Percentiles rank a stretch among this genome's conserved stretches.
These are phyloP conservation scores for Pantherophis vulpinus DNA, from an alignment of 2,797 vertebrate species.

Conservation along the genomic window DNA sequence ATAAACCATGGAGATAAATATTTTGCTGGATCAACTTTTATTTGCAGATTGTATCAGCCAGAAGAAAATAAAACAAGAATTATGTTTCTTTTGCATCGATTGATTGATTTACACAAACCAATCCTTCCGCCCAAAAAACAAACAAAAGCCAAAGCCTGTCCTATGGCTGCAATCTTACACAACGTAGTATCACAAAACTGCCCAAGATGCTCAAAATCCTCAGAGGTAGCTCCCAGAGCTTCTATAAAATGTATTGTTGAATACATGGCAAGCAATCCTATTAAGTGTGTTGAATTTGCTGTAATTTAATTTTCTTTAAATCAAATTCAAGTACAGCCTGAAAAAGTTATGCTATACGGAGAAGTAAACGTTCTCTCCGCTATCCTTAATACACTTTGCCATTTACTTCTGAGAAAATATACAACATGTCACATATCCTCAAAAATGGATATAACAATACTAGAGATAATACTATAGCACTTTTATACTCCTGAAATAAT, in stretches of 20 bases:
- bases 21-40: not conserved
- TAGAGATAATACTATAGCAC: not conserved
- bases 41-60: slow-evolving; percentile 42
- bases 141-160: not conserved
- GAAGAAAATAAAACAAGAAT: slow-evolving; percentile 42
- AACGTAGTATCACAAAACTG: not conserved
- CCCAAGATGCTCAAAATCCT: not conserved
- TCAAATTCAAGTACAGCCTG: not conserved
- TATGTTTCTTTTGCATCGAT: slow-evolving; percentile 47
- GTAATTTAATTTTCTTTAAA: not conserved
- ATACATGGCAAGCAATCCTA: not conserved
- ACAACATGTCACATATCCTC: not conserved
- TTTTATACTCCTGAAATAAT: not conserved
- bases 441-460: not conserved
- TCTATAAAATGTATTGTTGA: not conserved
- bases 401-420: not conserved
- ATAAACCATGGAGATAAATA: not conserved
- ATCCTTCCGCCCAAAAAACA: not conserved
- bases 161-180: not conserved
- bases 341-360: not conserved
- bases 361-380: not conserved
- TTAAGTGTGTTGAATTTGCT: not conserved
- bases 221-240: not conserved
- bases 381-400: not conserved
- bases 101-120: not conserved